Evolutionary conservation across 2,113 vertebrate species (phyloP).

Genomic region (Toxostoma redivivum): DNA sequence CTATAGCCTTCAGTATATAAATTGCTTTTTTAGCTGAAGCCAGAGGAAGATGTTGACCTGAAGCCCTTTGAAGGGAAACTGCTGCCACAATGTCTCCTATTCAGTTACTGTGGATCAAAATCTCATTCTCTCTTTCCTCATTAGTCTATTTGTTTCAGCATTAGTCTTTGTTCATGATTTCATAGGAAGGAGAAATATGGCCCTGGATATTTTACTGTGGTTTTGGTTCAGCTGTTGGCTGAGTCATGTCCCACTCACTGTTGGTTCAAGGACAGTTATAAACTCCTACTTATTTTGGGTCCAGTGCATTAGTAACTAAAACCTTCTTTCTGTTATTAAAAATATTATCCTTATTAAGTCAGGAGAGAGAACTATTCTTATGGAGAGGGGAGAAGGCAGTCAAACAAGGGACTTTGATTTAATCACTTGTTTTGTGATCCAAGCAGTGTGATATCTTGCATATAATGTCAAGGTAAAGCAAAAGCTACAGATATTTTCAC

Average conservation of each 20-base stretch:
- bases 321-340: not conserved
- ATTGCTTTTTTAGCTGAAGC: not conserved
- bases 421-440: not conserved
- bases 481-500: not conserved
- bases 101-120: not conserved
- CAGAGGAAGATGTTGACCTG: not conserved
- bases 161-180: not conserved
- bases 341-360: not conserved
- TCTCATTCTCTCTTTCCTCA: not conserved
- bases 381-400: not conserved
- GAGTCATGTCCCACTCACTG: not conserved
- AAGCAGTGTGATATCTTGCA: not conserved
- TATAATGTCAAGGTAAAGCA: not conserved
- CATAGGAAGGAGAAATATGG: not conserved
- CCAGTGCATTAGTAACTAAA: not conserved
- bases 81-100: not conserved
- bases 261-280: not conserved
- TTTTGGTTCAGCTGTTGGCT: not conserved
- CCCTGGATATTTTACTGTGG: not conserved
- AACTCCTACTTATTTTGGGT: not conserved
- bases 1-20: not conserved
- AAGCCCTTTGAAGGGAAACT: not conserved
- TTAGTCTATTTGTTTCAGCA: not conserved
- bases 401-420: not conserved
- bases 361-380: not conserved